Evolutionary conservation across 2,113 vertebrate genomes (phyloP), one percentile per base, ranked within the genome.

Genomic region (Stercorarius parasiticus): DNA sequence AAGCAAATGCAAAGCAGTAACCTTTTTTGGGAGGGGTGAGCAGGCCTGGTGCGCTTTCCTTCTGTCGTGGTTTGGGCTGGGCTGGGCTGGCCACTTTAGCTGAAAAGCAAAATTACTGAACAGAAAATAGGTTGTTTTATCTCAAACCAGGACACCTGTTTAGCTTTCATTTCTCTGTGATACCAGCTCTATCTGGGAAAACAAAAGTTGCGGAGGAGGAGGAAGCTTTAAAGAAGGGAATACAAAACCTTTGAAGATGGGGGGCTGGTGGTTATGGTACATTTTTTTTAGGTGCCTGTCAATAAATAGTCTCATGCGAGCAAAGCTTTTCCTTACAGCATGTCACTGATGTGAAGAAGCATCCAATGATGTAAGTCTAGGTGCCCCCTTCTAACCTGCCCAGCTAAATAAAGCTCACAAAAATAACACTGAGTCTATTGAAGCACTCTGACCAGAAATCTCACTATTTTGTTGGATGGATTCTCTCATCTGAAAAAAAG

Each of bases 221-320:
- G 10, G 16, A 66, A 77, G 7, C 8, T 56, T 88, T 72, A 43
- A 73, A n/a, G 38, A 43, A 70, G n/a, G 29, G 15, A 78, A 25
- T 40, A 15, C 1, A 36, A 86, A 86, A 45, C 40, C 17, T 47
- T 61, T 65, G 19, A 65, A 61, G 49, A 13, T 45, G 23, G 25
- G 13, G 27, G 6, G 3, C 17, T 81, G n/a, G 9, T 81, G 53
- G 15, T 38, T 74, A 11, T 19, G 17, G 36, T 62, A 36, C 29
- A 7, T 47, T 58, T 73, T 40, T 23, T 12, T 25, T 21, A 82
- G n/a, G 21, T 40, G 5, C 21, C 9, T 93, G 29, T n/a, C 12
- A n/a, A 2, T 32, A 43, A 15, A 6, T 40, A 23, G n/a, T 49
- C 22, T 53, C n/a, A 32, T 5, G 8, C 0, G 2, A 53, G 47